Percentiles rank a stretch among this genome's conserved stretches.
Conservation (phyloP, 2,113 vertebrate genomes). For the Phaethon lepturus region DNA sequence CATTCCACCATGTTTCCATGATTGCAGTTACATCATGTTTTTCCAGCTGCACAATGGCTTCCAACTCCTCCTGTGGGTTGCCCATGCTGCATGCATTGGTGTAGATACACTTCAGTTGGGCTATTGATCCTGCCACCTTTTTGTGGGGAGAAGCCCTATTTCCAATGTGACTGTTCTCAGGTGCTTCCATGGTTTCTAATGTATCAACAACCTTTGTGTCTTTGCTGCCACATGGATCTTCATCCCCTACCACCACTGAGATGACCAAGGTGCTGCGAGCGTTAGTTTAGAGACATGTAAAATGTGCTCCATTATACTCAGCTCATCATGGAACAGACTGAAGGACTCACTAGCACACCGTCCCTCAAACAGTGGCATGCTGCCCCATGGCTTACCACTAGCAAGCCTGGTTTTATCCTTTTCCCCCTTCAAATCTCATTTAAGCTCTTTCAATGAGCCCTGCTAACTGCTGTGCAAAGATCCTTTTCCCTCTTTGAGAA, state of each 20-base stretch:
- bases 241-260: neutral
- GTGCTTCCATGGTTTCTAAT: too few relatives aligned
- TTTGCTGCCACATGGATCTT: neutral
- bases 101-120: neutral
- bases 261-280: neutral
- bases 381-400: neutral
- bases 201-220: neutral
- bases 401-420: neutral
- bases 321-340: neutral
- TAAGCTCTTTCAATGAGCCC: neutral
- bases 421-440: neutral
- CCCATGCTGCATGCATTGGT: accelerated
- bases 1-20: neutral
- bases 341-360: neutral
- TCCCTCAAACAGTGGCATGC: neutral
- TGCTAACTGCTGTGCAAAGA: neutral
- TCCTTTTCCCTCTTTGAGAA: neutral
- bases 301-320: neutral
- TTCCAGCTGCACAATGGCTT: neutral
- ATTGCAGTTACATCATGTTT: neutral
- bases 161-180: too few relatives aligned
- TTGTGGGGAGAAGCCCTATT: too few relatives aligned
- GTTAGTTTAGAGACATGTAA: neutral
- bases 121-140: too few relatives aligned
- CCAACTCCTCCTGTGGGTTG: neutral